Evolutionary conservation across 2,888 invertebrate genomes (phyloP), one percentile per base, ranked within the genome.

Genomic region (Corythucha ciliata): DNA sequence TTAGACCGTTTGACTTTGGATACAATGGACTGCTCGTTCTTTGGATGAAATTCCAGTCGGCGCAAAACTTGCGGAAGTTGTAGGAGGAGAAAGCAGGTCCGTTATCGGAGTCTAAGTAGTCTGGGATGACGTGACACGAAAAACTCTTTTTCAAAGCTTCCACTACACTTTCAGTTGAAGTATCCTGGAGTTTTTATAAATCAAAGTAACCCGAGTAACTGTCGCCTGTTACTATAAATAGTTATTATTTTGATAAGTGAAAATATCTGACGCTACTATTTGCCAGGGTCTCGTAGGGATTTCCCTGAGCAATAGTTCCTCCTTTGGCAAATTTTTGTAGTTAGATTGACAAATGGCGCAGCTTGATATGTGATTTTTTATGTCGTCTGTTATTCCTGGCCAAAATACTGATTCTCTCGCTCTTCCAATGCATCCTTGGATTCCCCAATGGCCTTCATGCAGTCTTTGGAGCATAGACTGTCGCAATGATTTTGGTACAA

Each of bases 201-300:
- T 48, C 48, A 21, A 48, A 48, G 21, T 21, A 48, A 4, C 48
- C 48, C 3, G 48, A 41, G 12, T 48, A 48, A 6, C 22, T 14
- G 29, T 48, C 41, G 8, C n/a, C 48, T 14, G 41, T 27, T n/a
- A 48, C 39, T 4, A 48, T 3, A 20, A 21, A n/a, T n/a, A 48
- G 2, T 48, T 22, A 14, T 29, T 27, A 8, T n/a, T 16, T 8
- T 27, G 16, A 24, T 25, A 48, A 3, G 26, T 14, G 14, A 48
- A 48, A 12, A 48, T 8, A 41, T 48, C 48, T 21, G 48, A 8
- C 5, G 20, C 48, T 2, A 48, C 40, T 6, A 3, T 20, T 8
- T 39, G 29, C 48, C 48, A 48, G 2, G 48, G 48, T n/a, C 48
- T 16, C 10, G 20, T 12, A 24, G 48, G 40, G 6, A 33, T n/a